A percentile compares a stretch with the other conserved stretches of the same genome.
These are phyloP conservation scores for Anodontia alba DNA, from an alignment of 2,888 invertebrate genomes.

Conservation along the genomic window DNA sequence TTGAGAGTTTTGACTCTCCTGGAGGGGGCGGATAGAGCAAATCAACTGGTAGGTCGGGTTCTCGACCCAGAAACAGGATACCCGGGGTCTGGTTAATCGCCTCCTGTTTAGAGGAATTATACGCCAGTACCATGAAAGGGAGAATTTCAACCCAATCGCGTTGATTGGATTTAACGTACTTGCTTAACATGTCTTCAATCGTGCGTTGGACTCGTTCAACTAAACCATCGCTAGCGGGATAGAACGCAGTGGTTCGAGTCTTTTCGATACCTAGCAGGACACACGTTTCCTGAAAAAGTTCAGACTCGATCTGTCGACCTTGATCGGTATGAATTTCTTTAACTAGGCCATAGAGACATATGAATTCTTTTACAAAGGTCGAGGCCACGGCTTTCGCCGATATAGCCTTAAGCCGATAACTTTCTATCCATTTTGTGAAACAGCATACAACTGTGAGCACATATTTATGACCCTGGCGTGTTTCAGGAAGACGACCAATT, in stretches of 20 bases:
- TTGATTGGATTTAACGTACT: not conserved
- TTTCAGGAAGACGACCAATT: constrained; percentile 4
- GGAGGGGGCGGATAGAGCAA: constrained; percentile 6
- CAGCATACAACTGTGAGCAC: not conserved
- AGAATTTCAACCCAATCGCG: constrained; percentile 18
- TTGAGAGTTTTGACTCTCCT: not conserved
- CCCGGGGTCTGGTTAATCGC: not conserved
- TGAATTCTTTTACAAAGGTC: not conserved
- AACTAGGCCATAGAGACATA: not conserved
- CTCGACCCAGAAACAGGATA: not conserved
- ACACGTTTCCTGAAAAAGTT: not conserved
- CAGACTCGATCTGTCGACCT: not conserved
- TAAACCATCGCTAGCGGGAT: constrained; percentile 9
- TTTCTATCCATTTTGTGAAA: constrained; percentile 11
- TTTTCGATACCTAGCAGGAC: not conserved
- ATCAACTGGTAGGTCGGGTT: constrained; percentile 3
- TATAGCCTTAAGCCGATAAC: constrained; percentile 3
- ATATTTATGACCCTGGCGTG: not conserved
- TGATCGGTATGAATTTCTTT: constrained; percentile 1
- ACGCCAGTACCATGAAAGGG: constrained; percentile 1
- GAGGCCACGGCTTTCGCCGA: not conserved
- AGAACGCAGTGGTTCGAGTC: constrained; percentile 4
- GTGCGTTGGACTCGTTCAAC: constrained; percentile 4
- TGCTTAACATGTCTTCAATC: constrained; percentile 11
- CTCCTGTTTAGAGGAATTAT: constrained; percentile 2